Percentiles rank a stretch among this genome's conserved stretches.
Conservation (phyloP, 1,140 invertebrate species). For the Drosophila orena region DNA sequence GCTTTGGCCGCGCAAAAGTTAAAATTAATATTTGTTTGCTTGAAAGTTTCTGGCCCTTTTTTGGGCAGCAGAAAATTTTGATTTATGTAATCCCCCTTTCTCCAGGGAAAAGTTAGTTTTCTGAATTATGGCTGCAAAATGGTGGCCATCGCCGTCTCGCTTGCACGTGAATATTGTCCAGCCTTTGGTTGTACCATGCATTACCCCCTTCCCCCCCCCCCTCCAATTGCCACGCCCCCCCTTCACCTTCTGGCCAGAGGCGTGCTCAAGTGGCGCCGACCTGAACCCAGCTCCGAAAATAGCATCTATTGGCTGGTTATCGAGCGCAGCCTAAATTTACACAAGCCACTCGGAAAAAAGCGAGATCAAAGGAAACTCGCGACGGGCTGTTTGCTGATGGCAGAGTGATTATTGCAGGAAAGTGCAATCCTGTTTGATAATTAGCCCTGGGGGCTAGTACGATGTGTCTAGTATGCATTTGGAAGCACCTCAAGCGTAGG, state of each 20-base stretch:
- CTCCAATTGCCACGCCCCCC: not conserved
- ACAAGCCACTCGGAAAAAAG: conserved; percentile 8
- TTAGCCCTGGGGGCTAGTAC: not conserved
- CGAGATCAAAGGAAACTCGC: conserved; percentile 43
- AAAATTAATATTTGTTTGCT: conserved; percentile 82
- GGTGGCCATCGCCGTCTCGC: conserved; percentile 7
- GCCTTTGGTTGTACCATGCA: not conserved
- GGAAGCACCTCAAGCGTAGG: not conserved
- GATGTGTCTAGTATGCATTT: not conserved
- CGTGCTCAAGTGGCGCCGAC: conserved; percentile 45
- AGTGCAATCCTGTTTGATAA: conserved; percentile 1
- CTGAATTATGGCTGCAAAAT: conserved; percentile 72
- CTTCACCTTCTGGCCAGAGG: conserved; percentile 10
- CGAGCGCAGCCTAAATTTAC: conserved; percentile 48
- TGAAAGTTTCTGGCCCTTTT: conserved; percentile 62
- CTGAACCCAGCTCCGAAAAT: conserved; percentile 24
- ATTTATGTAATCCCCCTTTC: conserved; percentile 66
- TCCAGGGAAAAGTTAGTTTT: conserved; percentile 66
- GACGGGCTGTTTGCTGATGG: conserved; percentile 1
- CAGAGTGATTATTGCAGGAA: not conserved
- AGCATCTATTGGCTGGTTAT: conserved; percentile 38
- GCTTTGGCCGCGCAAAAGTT: conserved; percentile 62
- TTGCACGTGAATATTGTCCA: conserved; percentile 38
- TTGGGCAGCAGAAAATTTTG: conserved; percentile 69
- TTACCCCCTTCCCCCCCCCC: not conserved